Percentiles rank a stretch among this genome's conserved stretches.
Conservation (phyloP, 1,140 invertebrate genomes). For the Druon quercuslanigerum region DNA sequence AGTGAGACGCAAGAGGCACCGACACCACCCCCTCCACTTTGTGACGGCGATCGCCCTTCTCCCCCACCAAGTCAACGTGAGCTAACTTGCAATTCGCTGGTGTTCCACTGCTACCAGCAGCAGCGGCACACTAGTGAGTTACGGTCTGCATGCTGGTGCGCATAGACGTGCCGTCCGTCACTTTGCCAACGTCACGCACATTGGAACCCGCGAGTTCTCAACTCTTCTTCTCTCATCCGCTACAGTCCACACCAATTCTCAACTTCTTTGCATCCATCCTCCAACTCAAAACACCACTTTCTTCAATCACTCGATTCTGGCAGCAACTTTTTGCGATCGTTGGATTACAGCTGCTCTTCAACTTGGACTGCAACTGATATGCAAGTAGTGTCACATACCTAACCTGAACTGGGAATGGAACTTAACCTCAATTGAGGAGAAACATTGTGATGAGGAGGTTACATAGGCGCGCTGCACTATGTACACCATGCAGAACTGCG, state of each 20-base stretch:
- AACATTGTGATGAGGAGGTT: too few species aligned
- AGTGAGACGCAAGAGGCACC: conserved; percentile 8
- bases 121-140: conserved; percentile 61
- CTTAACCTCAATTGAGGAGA: too few species aligned
- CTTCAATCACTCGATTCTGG: background rate
- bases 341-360: too few species aligned
- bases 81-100: conserved; percentile 58
- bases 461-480: too few species aligned
- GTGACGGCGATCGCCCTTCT: conserved; percentile 13
- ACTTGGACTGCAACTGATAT: too few species aligned
- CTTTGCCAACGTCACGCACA: conserved; percentile 30
- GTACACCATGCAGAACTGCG: too few species aligned
- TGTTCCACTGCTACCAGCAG: conserved; percentile 59
- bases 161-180: conserved; percentile 35
- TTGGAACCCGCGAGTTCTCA: background rate
- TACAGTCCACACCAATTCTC: too few species aligned
- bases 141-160: conserved; percentile 61
- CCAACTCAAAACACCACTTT: background rate
- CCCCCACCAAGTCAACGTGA: conserved; percentile 34
- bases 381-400: too few species aligned
- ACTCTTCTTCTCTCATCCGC: background rate
- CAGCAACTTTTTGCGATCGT: background rate
- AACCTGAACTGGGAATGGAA: too few species aligned
- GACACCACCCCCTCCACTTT: conserved; percentile 4
- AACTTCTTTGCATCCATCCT: too few species aligned